Evolutionary conservation across 2,888 invertebrate genomes (phyloP).

Genomic region (Agonopterix alstromeriana): DNA sequence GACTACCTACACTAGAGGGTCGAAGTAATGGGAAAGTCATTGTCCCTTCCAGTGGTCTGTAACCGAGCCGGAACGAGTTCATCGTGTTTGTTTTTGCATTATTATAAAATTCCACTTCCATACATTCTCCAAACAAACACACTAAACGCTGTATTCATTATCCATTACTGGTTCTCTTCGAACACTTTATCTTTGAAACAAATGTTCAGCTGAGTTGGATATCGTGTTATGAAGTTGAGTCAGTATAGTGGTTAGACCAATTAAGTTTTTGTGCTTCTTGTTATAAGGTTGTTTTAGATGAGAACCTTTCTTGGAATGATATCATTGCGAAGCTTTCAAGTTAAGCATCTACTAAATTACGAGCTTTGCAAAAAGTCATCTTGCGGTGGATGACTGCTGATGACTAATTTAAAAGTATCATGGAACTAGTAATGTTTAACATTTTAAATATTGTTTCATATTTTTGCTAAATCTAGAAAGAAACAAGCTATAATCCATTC

Average conservation of each 20-base stretch:
- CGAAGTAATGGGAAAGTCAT: conserved; percentile 24
- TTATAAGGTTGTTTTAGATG: conserved; percentile 10
- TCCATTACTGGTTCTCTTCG: too few species aligned
- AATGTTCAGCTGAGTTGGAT: conserved; percentile 2
- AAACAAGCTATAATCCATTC: too few species aligned
- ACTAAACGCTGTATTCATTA: not conserved
- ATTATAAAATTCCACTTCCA: conserved; percentile 59
- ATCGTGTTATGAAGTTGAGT: not conserved
- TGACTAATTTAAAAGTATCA: too few species aligned
- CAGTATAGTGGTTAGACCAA: conserved; percentile 19
- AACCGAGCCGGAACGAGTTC: conserved; percentile 45
- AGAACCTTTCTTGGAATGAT: conserved; percentile 32
- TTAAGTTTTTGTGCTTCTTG: conserved; percentile 24
- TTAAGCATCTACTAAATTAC: not conserved
- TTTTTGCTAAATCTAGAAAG: too few species aligned
- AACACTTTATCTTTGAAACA: conserved; percentile 3
- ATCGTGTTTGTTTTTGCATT: conserved; percentile 66
- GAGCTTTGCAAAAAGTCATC: not conserved
- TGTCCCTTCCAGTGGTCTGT: conserved; percentile 60
- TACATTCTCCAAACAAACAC: not conserved
- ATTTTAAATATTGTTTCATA: too few species aligned
- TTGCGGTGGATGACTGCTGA: not conserved
- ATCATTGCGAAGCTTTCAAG: conserved; percentile 20
- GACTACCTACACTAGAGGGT: too few species aligned
- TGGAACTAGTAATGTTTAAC: too few species aligned